Evolutionary conservation across 2,113 vertebrate species (phyloP), one percentile per base, ranked within the genome.

Genomic region (Eulemur rufifrons): DNA sequence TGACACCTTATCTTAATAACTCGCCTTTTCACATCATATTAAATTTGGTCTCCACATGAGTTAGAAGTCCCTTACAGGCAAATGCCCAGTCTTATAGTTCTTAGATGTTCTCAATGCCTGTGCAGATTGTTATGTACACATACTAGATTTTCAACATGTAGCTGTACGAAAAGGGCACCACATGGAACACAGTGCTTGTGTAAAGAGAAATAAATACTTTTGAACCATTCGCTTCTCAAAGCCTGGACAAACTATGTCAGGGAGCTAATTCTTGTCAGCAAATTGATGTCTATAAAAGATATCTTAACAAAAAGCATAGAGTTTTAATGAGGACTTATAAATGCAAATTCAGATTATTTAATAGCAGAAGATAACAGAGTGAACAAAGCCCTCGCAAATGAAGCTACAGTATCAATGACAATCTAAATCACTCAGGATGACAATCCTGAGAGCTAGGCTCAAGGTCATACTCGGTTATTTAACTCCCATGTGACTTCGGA

Each of bases 331-430:
- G 10, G 52, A 89, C 45, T 82, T 83, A 85, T 76, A 80, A 92
- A 94, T 84, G 59, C 23, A 86, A 69, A 85, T 59, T 91, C 27
- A 92, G 66, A 74, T 66, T 63, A 69, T 69, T 97, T 54, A 84
- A 95, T 8, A 23, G 23, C 68, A 20, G 61, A 68, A 92, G 20
- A 69, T 45, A 29, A 76, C 66, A 68, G 15, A 8, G 80, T 32
- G 86, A 18, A 82, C 92, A 34, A 59, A 66, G 6, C 45, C 39
- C 34, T 86, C 25, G 59, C 9, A 13, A 64, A 64, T 17, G 13
- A 7, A 12, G 12, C 13, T 71, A 34, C 42, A 15, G 56, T 61
- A 54, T 18, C 52, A 54, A 54, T 50, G 13, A 12, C 50, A 50
- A 50, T 50, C 50, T 50, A 50, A 14, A 50, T 50, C 11, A 50